Conservation (phyloP, 2,797 vertebrate genomes). For the Takifugu rubripes region DNA sequence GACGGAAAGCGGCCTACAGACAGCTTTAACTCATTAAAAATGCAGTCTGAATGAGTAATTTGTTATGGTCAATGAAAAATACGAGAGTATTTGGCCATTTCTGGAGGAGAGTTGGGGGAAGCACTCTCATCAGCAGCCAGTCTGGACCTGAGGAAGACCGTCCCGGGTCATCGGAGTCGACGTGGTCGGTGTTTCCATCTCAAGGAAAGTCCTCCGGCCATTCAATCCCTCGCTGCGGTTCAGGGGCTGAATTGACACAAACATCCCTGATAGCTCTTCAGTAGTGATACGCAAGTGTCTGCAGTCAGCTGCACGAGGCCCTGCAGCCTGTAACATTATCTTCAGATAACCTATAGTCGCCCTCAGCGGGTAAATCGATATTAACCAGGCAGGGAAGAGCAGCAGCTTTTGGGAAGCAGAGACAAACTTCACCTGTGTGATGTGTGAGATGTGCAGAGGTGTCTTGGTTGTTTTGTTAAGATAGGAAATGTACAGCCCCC, state of each 20-base stretch:
- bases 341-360: conserved; percentile 34
- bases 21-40: too few species aligned
- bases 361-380: conserved; percentile 30
- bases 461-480: conserved; percentile 7
- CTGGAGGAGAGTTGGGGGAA: too few species aligned
- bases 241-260: conserved; percentile 48
- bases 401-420: conserved; percentile 11
- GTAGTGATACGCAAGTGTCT: conserved; percentile 22
- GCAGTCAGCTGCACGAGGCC: conserved; percentile 20
- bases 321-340: conserved; percentile 39
- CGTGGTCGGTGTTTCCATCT: conserved; percentile 59
- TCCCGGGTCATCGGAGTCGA: conserved; percentile 7
- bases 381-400: conserved; percentile 9
- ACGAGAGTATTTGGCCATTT: too few species aligned
- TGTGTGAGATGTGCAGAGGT: too few species aligned
- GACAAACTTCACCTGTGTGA: too few species aligned
- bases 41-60: too few species aligned
- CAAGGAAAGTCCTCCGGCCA: conserved; percentile 37
- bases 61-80: too few species aligned
- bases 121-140: conserved; percentile 14
- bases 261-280: conserved; percentile 12
- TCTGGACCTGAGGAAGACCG: conserved; percentile 9
- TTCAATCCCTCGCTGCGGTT: conserved; percentile 46
- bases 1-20: not conserved
- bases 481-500: not conserved